Base-by-base conservation (phyloP, 2,888 invertebrate species). In the Ormyrus labotus region DNA sequence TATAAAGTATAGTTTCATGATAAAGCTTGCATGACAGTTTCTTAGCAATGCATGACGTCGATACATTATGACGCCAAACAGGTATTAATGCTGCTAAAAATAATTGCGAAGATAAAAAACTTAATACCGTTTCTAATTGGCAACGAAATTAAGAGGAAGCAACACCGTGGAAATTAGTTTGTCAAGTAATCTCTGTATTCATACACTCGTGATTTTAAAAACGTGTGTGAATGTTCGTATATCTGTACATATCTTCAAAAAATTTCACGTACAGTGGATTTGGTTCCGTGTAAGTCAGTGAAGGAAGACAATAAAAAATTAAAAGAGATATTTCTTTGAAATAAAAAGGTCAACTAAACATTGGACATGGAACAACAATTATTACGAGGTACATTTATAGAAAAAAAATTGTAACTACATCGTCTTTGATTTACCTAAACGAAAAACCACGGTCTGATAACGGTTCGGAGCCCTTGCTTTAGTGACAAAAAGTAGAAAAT, bases 381-480 rank as follows among this genome's bases (percentile, higher is more conserved):
- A 19, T 19, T 19, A 19, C 19, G 19, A 82, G 82, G 63, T 82
- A 79, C 80, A 82, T 50, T 64, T 69, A 70, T 53, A 69, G 9
- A 69, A 45, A 63, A 67, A 55, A n/a, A 64, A 19, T 48, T 68
- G 80, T 61, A 71, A 69, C 55, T 58, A 78, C 48, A 34, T 57
- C 34, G 50, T 55, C 47, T 11, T 78, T 84, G 84, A 88, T 88
- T 90, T 90, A 90, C 90, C 90, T 90, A 90, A 89, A 88, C 87
- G 88, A 86, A 89, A 90, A 89, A 90, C 86, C 86, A 90, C 87
- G 86, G 87, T 86, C 88, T 90, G 88, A 89, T 90, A 88, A 86
- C 90, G 88, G 87, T 90, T 90, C 83, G 89, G 89, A 85, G 90
- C 89, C 86, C 89, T 89, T 84, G 89, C 89, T 91, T 91, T 84